These are phyloP conservation scores for Tetragonula clypearis DNA, from an alignment of 1,140 invertebrate species.

Conservation along the genomic window DNA sequence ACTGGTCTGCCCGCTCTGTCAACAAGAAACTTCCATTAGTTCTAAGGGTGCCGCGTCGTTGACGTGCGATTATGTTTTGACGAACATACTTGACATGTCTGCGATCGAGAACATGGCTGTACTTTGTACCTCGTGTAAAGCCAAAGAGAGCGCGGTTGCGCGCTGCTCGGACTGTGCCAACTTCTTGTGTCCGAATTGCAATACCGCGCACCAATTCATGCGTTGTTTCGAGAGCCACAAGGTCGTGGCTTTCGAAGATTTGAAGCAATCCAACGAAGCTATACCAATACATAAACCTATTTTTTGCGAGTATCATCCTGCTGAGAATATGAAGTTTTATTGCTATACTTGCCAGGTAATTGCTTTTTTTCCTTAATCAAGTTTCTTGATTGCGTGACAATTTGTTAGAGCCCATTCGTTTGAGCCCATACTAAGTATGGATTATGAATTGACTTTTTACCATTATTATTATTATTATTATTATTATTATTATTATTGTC, in stretches of 20 bases:
- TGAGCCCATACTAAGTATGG: conserved; percentile 31
- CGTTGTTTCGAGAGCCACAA: conserved; percentile 96
- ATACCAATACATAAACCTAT: conserved; percentile 92
- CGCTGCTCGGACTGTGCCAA: conserved; percentile 96
- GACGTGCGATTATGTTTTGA: conserved; percentile 91
- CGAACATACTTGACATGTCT: conserved; percentile 92
- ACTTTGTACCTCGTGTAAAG: conserved; percentile 93
- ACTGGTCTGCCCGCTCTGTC: conserved; percentile 89
- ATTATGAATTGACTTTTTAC: neutral
- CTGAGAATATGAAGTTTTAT: conserved; percentile 91
- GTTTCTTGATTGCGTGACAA: neutral
- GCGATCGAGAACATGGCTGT: conserved; percentile 89
- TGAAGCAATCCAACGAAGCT: conserved; percentile 89
- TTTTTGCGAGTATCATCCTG: conserved; percentile 88
- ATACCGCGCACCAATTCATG: conserved; percentile 97
- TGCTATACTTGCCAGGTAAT: conserved; percentile 90
- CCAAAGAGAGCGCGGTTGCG: conserved; percentile 94
- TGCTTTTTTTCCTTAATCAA: neutral
- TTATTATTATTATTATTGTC: neutral
- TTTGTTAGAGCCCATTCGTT: too few species aligned
- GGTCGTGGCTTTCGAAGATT: conserved; percentile 93
- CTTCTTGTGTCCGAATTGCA: conserved; percentile 95
- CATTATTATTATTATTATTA: neutral
- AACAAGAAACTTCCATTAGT: conserved; percentile 90
- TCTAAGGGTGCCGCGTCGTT: conserved; percentile 88